Conservation (phyloP, 2,797 vertebrate species). For the Lophura swinhoii region DNA sequence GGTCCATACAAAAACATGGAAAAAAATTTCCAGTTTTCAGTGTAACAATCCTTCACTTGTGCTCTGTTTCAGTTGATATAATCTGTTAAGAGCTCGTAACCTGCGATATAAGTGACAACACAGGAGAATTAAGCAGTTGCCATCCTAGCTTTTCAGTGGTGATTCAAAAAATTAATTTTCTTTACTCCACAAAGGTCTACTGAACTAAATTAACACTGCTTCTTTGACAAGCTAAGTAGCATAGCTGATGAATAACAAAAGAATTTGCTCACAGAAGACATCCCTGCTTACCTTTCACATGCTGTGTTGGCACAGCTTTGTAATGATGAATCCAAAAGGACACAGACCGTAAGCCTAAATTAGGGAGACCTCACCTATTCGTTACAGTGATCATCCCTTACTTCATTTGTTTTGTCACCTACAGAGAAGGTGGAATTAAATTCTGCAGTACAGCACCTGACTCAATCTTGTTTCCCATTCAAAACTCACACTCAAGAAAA, state of each 20-base stretch:
- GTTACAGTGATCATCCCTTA: neutral
- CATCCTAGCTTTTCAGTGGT: neutral
- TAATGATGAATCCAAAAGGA: constrained; percentile 22
- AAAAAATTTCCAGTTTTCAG: neutral
- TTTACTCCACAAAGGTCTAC: neutral
- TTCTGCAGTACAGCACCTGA: neutral
- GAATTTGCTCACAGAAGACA: neutral
- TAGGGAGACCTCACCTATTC: neutral
- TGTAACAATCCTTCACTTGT: neutral
- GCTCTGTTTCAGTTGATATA: neutral
- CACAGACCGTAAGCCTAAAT: constrained; percentile 23
- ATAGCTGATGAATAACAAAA: constrained; percentile 19
- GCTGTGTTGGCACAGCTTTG: neutral
- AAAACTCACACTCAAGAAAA: constrained; percentile 7
- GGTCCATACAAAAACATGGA: neutral
- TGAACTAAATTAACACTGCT: neutral
- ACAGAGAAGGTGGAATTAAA: constrained; percentile 33
- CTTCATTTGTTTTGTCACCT: constrained; percentile 39
- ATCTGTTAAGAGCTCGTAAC: neutral
- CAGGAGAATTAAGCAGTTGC: neutral
- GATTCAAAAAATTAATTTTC: neutral
- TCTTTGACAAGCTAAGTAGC: constrained; percentile 28
- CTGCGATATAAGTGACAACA: neutral
- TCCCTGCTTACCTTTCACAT: constrained; percentile 3
- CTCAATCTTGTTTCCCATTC: neutral